Conservation (phyloP, 2,113 vertebrate species). For the Toxotes jaculatrix region DNA sequence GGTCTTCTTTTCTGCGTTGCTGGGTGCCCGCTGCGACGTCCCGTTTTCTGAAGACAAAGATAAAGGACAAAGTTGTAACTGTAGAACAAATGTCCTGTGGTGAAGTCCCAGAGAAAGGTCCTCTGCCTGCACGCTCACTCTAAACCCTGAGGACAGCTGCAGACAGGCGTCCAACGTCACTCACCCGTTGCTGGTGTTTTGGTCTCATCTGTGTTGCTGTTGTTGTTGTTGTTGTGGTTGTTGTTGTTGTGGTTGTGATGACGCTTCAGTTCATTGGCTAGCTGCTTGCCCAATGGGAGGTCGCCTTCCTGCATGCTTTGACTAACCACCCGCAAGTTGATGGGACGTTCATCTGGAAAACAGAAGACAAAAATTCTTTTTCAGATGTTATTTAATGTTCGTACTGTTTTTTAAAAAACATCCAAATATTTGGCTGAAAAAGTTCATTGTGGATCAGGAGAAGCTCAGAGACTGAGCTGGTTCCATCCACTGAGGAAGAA, state of each 20-base stretch:
- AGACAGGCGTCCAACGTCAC: background rate
- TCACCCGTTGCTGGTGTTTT: slow-evolving; percentile 86
- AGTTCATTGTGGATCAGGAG: too few species aligned
- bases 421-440: too few species aligned
- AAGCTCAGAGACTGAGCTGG: too few species aligned
- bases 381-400: too few species aligned
- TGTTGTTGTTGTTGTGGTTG: slow-evolving; percentile 70
- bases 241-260: slow-evolving; percentile 79
- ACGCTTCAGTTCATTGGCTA: slow-evolving; percentile 90
- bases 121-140: too few species aligned
- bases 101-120: background rate
- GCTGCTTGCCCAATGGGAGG: slow-evolving; percentile 86
- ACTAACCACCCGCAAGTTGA: slow-evolving; percentile 90
- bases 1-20: slow-evolving; percentile 89
- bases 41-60: slow-evolving; percentile 87
- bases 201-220: slow-evolving; percentile 81
- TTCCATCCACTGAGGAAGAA: too few species aligned
- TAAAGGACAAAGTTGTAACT: background rate
- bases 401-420: too few species aligned
- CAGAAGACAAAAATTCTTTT: background rate
- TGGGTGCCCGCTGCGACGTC: slow-evolving; percentile 89
- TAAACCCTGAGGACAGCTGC: too few species aligned
- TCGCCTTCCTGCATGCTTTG: slow-evolving; percentile 82
- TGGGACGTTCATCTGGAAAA: slow-evolving; percentile 88
- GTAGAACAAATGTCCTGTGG: background rate